Evolutionary conservation across 2,888 invertebrate genomes (phyloP), one percentile per base, ranked within the genome.

Genomic region (Neelides folsomi): DNA sequence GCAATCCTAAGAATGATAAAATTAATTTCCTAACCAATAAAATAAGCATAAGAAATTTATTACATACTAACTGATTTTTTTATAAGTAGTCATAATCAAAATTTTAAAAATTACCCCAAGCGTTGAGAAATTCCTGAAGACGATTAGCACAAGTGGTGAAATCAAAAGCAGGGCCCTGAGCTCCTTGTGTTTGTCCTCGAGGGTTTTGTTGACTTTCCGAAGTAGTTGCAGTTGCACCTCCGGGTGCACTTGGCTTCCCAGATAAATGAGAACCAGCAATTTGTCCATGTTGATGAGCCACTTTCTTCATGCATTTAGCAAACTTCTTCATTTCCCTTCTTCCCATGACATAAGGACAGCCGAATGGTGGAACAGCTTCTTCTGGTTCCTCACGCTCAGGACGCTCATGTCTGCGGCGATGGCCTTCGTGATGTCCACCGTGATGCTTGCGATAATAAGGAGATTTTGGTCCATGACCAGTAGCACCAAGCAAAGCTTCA

Each of bases 121-220:
- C 56, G 36, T 63, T 63, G 47, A 63, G 43, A 45, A 59, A 57
- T 40, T 61, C 59, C 45, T 62, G 63, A 45, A 63, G 62, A 49
- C 62, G 63, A 15, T 55, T 49, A 9, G 60, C 56, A 19, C 56
- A 56, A 38, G 56, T 56, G 19, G 57, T 42, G 46, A 59, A 63
- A 49, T 63, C 63, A 16, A 60, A 51, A 5, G 52, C 47, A 20
- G 43, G 40, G 15, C 38, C 42, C 13, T 43, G 13, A 13, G 27
- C n/a, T 9, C n/a, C 42, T 18, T 10, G 4, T 12, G 37, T 35
- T 35, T 36, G 50, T n/a, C 37, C 15, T 15, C n/a, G 16, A 13
- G 34, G 40, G 27, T 37, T 12, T 45, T 37, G 46, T 36, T 50
- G 49, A 15, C 44, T 16, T 9, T 37, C 44, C 7, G 44, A 34